These are phyloP conservation scores for human (Homo sapiens) DNA, from an alignment of 2,113 vertebrate species.

Conservation along the genomic window DNA sequence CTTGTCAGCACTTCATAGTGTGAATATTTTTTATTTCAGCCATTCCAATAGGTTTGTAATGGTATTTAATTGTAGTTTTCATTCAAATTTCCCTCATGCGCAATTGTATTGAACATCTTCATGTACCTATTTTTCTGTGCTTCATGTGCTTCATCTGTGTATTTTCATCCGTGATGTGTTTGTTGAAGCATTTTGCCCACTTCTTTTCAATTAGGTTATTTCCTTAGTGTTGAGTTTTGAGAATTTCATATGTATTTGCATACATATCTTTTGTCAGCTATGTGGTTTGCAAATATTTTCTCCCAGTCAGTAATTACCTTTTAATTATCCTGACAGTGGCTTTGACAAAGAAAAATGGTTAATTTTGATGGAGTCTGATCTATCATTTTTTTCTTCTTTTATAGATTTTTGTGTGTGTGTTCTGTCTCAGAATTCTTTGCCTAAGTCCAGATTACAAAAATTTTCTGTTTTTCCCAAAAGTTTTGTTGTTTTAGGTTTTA, in stretches of 20 bases:
- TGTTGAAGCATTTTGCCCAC: background rate
- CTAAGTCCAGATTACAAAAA: background rate
- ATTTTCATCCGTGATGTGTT: background rate
- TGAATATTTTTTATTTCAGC: background rate
- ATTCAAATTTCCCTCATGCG: background rate
- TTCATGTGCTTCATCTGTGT: background rate
- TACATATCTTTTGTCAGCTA: background rate
- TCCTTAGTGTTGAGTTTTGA: background rate
- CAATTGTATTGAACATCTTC: background rate
- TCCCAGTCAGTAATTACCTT: background rate
- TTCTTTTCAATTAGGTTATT: background rate
- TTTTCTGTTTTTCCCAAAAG: background rate
- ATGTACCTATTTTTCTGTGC: background rate
- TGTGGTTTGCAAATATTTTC: background rate
- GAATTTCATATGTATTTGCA: background rate
- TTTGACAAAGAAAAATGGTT: conserved; percentile 2
- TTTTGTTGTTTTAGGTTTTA: background rate
- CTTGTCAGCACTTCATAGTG: background rate
- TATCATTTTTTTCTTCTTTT: background rate
- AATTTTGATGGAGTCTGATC: background rate
- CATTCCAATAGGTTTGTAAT: background rate
- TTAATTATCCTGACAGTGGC: background rate
- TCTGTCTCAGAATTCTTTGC: background rate
- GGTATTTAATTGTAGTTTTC: background rate
- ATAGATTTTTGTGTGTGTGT: background rate